Base-by-base conservation (phyloP, 2,797 vertebrate species). In the Novumbra hubbsi region DNA sequence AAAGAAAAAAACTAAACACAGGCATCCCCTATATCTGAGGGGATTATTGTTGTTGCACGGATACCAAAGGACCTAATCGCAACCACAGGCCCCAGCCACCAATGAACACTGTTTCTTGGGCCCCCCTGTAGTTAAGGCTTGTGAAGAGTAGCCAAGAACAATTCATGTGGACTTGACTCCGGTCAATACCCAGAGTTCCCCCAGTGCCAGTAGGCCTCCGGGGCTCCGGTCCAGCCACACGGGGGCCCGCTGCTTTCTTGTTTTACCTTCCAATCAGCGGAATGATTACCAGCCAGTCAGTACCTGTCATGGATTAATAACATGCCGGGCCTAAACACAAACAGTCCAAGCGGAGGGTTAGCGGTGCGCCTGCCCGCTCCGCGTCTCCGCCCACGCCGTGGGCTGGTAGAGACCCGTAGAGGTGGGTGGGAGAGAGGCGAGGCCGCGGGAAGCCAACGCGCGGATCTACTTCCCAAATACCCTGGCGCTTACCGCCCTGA, bases 401-500 rank as follows among this genome's bases (percentile, higher is more conserved):
- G 16, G 27, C 4, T 63, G 5, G 5, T 24, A 9, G 16, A 32
- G 15, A 30, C 17, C 63, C 7, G 63, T 30, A 30, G 17, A 1
- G 63, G 28, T 19, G 27, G 63, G 16, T 17, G 66, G 38, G 66
- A 21, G 38, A 21, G 60, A 30, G 60, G 63, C 15, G 27, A 32
- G 63, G 28, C 63, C 17, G 16, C 28, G 16, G 27, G 28, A 34
- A 17, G 9, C 63, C 63, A 60, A 24, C 24, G 55, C 0, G 21
- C 4, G 21, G 21, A 27, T 60, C 21, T 57, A 57, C 55, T 64
- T 32, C 34, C 63, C 28, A 28, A 34, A 65, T 65, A 66, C 78
- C 71, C 80, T 30, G 27, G 68, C 62, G 68, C 66, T 70, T 70
- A 74, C 55, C 52, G 55, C 66, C 78, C 72, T 72, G 19, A 63